phyloP scores from a whole-genome alignment of 2,888 invertebrate species.

The Conops quadrifasciatus region DNA sequence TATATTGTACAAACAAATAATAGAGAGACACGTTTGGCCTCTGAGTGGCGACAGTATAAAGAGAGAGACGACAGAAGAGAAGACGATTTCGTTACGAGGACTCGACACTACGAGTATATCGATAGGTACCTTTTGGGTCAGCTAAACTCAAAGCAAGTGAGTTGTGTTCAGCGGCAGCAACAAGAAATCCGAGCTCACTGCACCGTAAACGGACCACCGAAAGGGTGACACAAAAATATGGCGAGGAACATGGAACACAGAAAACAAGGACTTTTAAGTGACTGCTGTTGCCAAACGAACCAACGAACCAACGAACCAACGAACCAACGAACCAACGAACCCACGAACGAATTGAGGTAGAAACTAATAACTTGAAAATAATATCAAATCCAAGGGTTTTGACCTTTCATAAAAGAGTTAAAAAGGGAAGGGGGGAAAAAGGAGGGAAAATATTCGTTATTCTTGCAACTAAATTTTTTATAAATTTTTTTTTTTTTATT shows the following conservation, averaged over 20 bases:
- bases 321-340: conserved; percentile 17
- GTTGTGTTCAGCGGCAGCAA: conserved; percentile 2
- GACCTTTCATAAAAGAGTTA: no score
- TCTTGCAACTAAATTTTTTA: no score
- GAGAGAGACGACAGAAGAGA: no score
- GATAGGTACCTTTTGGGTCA: no score
- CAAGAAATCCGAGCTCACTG: conserved; percentile 17
- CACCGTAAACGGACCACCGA: not conserved
- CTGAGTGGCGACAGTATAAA: no score
- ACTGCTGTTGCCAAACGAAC: conserved; percentile 16
- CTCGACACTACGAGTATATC: no score
- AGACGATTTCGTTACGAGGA: no score
- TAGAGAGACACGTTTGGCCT: not conserved
- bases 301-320: not conserved
- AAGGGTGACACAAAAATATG: not conserved
- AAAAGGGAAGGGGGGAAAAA: not conserved
- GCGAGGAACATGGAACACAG: not conserved
- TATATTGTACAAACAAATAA: not conserved
- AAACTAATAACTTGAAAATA: conserved; percentile 39
- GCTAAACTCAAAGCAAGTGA: conserved; percentile 1
- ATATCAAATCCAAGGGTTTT: conserved; percentile 14
- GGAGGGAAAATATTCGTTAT: no score
- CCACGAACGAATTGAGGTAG: conserved; percentile 26
- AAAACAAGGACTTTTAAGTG: conserved; percentile 13
- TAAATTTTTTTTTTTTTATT: no score